Percentiles rank a stretch among this genome's conserved stretches.
Evolutionary conservation across 2,888 invertebrate genomes (phyloP).

Genomic region (Bibio marci): DNA sequence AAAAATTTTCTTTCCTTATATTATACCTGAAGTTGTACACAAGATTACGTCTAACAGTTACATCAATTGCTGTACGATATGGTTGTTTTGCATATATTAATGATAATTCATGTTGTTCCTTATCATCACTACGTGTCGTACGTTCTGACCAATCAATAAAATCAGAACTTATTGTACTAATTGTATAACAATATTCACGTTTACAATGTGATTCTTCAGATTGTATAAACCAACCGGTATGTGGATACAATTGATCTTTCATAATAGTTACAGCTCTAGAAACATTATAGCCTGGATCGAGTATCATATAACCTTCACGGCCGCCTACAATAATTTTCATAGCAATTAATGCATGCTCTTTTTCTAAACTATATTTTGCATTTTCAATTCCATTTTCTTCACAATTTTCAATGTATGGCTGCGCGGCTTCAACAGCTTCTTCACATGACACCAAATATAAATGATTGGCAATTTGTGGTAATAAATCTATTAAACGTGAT

Average conservation of each 20-base stretch:
- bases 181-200: slow-evolving; percentile 70
- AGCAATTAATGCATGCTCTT: slow-evolving; percentile 75
- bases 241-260: slow-evolving; percentile 69
- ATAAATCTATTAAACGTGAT: slow-evolving; percentile 45
- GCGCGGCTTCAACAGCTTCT: slow-evolving; percentile 52
- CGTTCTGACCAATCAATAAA: slow-evolving; percentile 77
- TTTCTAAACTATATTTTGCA: slow-evolving; percentile 40
- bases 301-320: slow-evolving; percentile 57
- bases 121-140: slow-evolving; percentile 47
- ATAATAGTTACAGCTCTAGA: slow-evolving; percentile 73
- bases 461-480: slow-evolving; percentile 46
- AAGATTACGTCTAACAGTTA: slow-evolving; percentile 77
- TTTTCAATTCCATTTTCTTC: slow-evolving; percentile 33
- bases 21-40: slow-evolving; percentile 64
- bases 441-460: slow-evolving; percentile 72
- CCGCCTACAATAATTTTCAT: slow-evolving; percentile 57
- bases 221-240: slow-evolving; percentile 80
- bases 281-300: slow-evolving; percentile 86
- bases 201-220: slow-evolving; percentile 56
- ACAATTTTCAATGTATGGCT: slow-evolving; percentile 37
- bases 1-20: too few relatives aligned
- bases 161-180: slow-evolving; percentile 46
- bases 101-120: slow-evolving; percentile 46
- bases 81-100: slow-evolving; percentile 65
- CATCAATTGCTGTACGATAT: slow-evolving; percentile 63